phyloP scores from a whole-genome alignment of 2,113 vertebrate genomes.

The Leptobrachium ailaonicum region DNA sequence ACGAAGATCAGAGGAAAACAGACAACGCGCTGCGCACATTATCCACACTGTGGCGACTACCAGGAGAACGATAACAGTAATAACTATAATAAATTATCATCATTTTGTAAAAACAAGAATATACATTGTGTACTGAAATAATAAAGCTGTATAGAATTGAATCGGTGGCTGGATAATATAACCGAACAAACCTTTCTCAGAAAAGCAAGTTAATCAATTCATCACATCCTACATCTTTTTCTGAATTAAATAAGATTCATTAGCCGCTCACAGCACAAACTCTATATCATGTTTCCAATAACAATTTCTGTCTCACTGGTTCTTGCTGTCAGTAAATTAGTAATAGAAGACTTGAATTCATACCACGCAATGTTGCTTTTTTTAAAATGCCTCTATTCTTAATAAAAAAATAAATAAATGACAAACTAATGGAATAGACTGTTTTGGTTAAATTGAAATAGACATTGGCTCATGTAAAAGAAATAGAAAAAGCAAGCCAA shows the following conservation, averaged over 20 bases:
- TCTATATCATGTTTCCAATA: background rate
- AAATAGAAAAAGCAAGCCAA: background rate
- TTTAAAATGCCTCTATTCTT: background rate
- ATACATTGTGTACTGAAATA: too few species aligned
- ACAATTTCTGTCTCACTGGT: background rate
- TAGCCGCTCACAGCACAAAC: background rate
- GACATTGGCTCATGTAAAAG: background rate
- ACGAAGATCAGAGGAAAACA: too few species aligned
- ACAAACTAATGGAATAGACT: slow-evolving; percentile 4
- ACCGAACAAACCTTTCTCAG: too few species aligned
- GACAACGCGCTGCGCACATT: too few species aligned
- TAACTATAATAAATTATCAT: too few species aligned
- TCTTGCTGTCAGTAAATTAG: background rate
- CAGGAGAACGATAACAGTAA: too few species aligned
- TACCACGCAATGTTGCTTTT: background rate
- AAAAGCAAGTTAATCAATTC: too few species aligned
- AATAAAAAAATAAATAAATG: background rate
- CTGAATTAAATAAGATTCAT: background rate
- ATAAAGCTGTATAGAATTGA: too few species aligned
- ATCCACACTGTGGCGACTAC: too few species aligned
- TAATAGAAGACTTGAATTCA: slow-evolving; percentile 22
- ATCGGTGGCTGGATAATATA: too few species aligned
- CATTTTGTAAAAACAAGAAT: too few species aligned
- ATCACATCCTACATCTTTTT: too few species aligned
- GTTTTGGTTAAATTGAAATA: slow-evolving; percentile 3